Conservation (phyloP, 2,888 invertebrate genomes). For the Orchestes rusci region DNA sequence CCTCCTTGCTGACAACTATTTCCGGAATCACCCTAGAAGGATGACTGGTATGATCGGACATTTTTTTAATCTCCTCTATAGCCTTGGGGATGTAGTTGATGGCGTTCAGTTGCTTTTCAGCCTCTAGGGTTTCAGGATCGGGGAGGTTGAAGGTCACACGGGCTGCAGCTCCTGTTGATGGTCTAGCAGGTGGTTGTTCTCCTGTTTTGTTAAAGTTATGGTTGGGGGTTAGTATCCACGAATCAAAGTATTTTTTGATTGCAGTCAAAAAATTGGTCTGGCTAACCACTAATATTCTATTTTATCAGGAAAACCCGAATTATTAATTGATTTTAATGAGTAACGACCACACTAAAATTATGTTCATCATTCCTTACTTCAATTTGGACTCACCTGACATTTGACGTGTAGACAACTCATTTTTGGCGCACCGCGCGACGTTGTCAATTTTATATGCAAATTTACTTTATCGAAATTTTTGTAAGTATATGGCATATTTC, state of each 20-base stretch:
- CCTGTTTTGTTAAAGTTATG: not conserved
- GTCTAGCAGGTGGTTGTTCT: slow-evolving; percentile 53
- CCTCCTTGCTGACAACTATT: slow-evolving; percentile 34
- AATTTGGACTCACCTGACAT: no score
- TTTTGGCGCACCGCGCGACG: no score
- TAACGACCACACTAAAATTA: no score
- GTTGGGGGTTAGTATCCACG: not conserved
- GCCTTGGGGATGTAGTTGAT: slow-evolving; percentile 38
- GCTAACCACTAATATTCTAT: no score
- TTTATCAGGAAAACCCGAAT: no score
- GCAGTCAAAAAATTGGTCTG: no score
- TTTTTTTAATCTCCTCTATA: slow-evolving; percentile 26
- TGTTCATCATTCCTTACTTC: no score
- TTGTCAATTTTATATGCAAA: no score
- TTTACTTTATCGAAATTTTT: no score
- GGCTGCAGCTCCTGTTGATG: slow-evolving; percentile 60
- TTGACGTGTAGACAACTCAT: no score
- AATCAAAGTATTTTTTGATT: not conserved
- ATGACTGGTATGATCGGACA: not conserved
- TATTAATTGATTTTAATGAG: no score
- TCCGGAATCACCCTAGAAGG: slow-evolving; percentile 29
- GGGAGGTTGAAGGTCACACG: slow-evolving; percentile 21
- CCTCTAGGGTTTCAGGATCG: slow-evolving; percentile 45
- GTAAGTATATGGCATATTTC: no score
- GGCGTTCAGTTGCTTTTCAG: slow-evolving; percentile 34